Percentiles rank a stretch among this genome's conserved stretches.
Evolutionary conservation across 2,113 vertebrate species (phyloP).

Genomic region (Apteryx owenii): DNA sequence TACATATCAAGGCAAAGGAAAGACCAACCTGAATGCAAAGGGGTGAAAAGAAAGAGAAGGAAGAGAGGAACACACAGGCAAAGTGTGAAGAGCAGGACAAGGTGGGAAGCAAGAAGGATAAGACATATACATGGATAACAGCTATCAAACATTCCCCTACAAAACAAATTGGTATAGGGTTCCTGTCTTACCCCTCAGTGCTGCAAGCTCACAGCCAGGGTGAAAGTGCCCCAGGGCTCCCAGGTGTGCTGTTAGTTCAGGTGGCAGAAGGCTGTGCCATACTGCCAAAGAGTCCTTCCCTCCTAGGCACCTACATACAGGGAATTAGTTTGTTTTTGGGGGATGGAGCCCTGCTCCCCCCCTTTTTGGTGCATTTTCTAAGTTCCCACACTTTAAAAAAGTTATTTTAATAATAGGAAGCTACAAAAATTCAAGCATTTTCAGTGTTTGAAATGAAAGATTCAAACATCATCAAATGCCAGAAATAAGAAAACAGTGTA

Average conservation of each 20-base stretch:
- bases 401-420: background rate
- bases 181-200: background rate
- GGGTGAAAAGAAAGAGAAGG: background rate
- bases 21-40: no score
- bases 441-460: background rate
- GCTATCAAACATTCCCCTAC: background rate
- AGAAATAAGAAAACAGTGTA: background rate
- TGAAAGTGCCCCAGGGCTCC: fast-evolving
- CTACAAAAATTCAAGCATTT: background rate
- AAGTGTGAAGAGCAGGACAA: background rate
- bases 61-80: background rate
- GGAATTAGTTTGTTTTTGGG: fast-evolving
- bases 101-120: background rate
- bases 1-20: background rate
- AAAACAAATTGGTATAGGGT: fast-evolving
- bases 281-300: background rate
- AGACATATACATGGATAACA: no score
- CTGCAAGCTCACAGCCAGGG: background rate
- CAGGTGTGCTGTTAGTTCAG: fast-evolving
- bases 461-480: fast-evolving
- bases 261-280: no score
- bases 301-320: background rate
- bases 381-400: background rate
- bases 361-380: background rate
- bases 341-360: background rate